Percentiles rank a stretch among this genome's conserved stretches.
phyloP scores from a whole-genome alignment of 2,888 invertebrate genomes.

The Drosophila gaucha region DNA sequence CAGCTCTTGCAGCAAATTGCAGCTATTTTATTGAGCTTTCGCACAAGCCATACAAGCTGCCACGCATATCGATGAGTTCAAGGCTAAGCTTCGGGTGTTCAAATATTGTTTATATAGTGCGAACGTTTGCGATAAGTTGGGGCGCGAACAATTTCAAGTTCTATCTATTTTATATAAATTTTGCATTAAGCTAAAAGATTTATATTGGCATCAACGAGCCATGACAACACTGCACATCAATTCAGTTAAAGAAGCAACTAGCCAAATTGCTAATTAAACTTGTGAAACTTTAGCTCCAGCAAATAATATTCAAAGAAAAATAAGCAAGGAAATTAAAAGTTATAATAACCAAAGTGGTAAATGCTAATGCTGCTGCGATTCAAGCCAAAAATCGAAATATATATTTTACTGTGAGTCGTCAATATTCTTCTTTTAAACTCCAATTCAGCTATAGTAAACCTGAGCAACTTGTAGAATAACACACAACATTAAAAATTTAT shows the following conservation, averaged over 20 bases:
- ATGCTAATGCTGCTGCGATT: background rate
- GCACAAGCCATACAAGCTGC: slow-evolving; percentile 7
- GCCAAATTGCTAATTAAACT: background rate
- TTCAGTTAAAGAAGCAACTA: background rate
- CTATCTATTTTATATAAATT: background rate
- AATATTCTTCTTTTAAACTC: too few species aligned
- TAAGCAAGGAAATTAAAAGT: slow-evolving; percentile 2
- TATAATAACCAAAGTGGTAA: background rate
- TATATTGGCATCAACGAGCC: background rate
- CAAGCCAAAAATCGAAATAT: background rate
- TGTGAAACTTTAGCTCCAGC: background rate
- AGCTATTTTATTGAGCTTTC: slow-evolving; percentile 3
- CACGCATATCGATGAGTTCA: slow-evolving; percentile 17
- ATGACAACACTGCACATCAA: background rate
- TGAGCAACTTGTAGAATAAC: too few species aligned
- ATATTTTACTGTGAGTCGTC: background rate
- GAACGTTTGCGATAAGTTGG: too few species aligned
- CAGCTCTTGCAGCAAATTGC: slow-evolving; percentile 53
- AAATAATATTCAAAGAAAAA: background rate
- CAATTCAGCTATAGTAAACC: too few species aligned
- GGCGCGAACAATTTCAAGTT: too few species aligned
- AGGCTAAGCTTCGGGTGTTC: background rate
- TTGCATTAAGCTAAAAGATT: background rate
- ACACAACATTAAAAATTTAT: too few species aligned
- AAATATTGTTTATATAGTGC: slow-evolving; percentile 7